A percentile compares a stretch with the other conserved stretches of the same genome.
Evolutionary conservation across 2,113 vertebrate genomes (phyloP).

Genomic region (Egretta garzetta): DNA sequence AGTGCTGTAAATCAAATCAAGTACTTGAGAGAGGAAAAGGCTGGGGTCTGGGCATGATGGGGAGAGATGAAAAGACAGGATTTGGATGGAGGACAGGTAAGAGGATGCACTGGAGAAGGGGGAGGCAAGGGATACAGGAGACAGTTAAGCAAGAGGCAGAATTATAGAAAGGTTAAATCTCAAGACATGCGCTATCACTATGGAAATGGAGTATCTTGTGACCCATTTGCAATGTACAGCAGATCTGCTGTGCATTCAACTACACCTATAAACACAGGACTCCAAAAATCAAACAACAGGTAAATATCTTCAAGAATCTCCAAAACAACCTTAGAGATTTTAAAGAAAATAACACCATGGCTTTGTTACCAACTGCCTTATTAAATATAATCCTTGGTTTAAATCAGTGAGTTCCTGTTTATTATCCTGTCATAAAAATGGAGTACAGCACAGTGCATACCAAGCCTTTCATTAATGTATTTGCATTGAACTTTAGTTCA

Average conservation of each 20-base stretch:
- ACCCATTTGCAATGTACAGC: neutral
- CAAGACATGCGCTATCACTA: neutral
- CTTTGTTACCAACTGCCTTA: neutral
- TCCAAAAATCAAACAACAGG: neutral
- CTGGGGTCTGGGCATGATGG: neutral
- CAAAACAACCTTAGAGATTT: neutral
- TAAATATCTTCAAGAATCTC: neutral
- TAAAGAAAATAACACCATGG: neutral
- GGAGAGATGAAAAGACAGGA: neutral
- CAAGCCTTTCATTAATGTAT: neutral
- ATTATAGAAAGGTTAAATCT: neutral
- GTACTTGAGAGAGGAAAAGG: neutral
- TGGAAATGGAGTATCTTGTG: neutral
- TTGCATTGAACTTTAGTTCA: neutral
- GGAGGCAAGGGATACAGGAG: neutral
- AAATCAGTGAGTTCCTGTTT: neutral
- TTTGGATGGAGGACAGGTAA: neutral
- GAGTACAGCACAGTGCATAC: neutral
- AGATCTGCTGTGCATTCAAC: neutral
- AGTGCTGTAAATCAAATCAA: neutral
- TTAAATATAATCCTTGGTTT: neutral
- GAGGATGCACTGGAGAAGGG: neutral
- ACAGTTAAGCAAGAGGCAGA: neutral
- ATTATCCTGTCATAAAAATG: neutral
- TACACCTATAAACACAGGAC: neutral